Evolutionary conservation across 30 jellyfish, hydroid and myxozoan genomes (phyloP), one percentile per base, ranked within the genome.

Genomic region (Phacellophora camtschatica): DNA sequence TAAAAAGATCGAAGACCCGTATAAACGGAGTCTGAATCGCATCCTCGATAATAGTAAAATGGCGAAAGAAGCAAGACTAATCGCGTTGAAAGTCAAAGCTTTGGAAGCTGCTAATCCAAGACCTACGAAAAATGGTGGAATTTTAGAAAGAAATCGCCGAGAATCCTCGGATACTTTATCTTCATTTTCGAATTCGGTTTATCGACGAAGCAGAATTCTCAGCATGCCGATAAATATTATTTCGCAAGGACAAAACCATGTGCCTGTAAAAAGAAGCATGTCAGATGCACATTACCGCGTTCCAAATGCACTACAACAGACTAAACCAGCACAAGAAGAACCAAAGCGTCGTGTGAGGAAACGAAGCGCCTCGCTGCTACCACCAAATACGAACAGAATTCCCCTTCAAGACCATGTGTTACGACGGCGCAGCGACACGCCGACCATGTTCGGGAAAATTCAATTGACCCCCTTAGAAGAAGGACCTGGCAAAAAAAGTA

Each of bases 11-110:
- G 22, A 8, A 6, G 92, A 81, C 49, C 92, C 92, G 5, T 81
- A 81, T 46, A 81, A 57, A 24, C 69, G 85, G 27, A 69, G 78
- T 34, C 85, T 81, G 6, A 80, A 67, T n/a, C 27, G 92, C 42
- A 50, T 81, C 24, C 85, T 81, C 55, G 92, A 71, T 53, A 81
- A 81, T 70, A 81, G 92, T 79, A 81, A 81, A 54, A 31, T 67
- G 9, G 92, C 92, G 13, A 81, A 81, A 37, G 92, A 81, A 28
- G 85, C 80, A 12, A 53, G 77, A 36, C 51, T 69, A 19, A 81
- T 85, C 6, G 92, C 85, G 51, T 19, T 81, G 85, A 81, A 81
- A 81, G 92, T 81, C 31, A 81, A 81, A 67, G 85, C 92, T 12
- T 24, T 81, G 41, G 90, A 78, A 16, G 71, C 82, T 27, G 45